Evolutionary conservation across 1,140 invertebrate species (phyloP).

Genomic region (Drosophila sproati): DNA sequence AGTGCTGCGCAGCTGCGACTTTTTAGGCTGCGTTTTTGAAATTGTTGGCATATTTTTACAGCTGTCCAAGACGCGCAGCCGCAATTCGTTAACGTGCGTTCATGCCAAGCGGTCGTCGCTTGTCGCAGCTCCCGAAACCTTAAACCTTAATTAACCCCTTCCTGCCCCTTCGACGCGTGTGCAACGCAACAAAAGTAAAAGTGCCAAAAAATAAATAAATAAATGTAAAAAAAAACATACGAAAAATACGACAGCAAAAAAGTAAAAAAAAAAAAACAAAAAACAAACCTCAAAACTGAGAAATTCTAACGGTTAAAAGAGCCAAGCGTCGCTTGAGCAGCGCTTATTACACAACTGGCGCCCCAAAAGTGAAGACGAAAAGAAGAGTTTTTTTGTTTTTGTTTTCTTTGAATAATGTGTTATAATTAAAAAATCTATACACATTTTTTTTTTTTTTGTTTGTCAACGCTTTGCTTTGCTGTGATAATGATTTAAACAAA

Average conservation of each 20-base stretch:
- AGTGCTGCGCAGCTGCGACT: slow-evolving; percentile 32
- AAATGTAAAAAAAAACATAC: slow-evolving; percentile 6
- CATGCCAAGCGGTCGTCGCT: slow-evolving; percentile 78
- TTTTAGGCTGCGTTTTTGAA: slow-evolving; percentile 80
- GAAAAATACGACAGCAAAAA: slow-evolving; percentile 21
- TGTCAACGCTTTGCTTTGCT: slow-evolving; percentile 15
- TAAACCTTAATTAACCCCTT: slow-evolving; percentile 4
- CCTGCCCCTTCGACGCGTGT: slow-evolving; percentile 31
- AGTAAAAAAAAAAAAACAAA: slow-evolving; percentile 28
- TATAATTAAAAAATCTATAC: slow-evolving; percentile 16
- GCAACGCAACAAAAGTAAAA: slow-evolving; percentile 53
- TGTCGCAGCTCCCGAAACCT: slow-evolving; percentile 54
- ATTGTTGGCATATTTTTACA: slow-evolving; percentile 84
- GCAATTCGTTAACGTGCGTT: slow-evolving; percentile 83
- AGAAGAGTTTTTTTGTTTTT: neutral
- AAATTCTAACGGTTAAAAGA: slow-evolving; percentile 53
- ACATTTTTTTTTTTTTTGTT: slow-evolving; percentile 13
- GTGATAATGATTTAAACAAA: slow-evolving; percentile 57
- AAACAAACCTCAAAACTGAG: slow-evolving; percentile 19
- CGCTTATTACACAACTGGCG: slow-evolving; percentile 42
- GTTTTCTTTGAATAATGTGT: neutral
- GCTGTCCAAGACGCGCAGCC: slow-evolving; percentile 81
- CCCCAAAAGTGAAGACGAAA: slow-evolving; percentile 26
- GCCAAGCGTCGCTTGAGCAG: slow-evolving; percentile 9
- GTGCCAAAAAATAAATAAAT: slow-evolving; percentile 45